These are phyloP conservation scores for Etheostoma cragini DNA, from an alignment of 2,113 vertebrate species.

Conservation along the genomic window DNA sequence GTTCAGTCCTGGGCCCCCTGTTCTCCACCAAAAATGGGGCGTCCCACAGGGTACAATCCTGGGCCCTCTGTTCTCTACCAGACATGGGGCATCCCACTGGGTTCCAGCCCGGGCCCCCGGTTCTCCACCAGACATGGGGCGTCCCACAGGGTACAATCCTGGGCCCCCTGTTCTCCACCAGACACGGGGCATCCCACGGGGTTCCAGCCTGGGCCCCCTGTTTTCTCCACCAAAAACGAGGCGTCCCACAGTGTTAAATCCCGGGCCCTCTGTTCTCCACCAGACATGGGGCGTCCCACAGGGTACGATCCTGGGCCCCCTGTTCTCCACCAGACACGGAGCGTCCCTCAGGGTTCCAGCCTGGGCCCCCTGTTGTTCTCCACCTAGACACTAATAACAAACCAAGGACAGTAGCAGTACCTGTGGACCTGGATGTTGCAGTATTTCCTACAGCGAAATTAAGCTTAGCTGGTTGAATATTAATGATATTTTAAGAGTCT, in stretches of 20 bases:
- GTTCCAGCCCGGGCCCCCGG: not conserved
- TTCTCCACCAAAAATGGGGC: not conserved
- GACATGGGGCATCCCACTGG: conserved; percentile 21
- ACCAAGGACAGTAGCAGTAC: not conserved
- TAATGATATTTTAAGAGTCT: too few species aligned
- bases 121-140: not conserved
- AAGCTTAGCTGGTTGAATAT: not conserved
- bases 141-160: conserved; percentile 28
- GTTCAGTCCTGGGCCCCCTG: not conserved
- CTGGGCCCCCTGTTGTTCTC: not conserved
- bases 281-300: conserved; percentile 18
- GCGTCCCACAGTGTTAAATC: conserved; percentile 29
- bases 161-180: not conserved
- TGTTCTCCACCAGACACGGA: not conserved
- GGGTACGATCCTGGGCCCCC: not conserved
- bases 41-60: conserved; percentile 27
- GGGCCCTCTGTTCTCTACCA: not conserved
- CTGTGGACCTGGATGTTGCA: not conserved
- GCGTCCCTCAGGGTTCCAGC: conserved; percentile 28
- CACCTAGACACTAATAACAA: not conserved
- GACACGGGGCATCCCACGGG: conserved; percentile 23
- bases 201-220: not conserved
- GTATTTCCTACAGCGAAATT: not conserved
- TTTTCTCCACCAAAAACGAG: not conserved
- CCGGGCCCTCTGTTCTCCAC: too few species aligned